Conservation (phyloP, 2,888 invertebrate species). For the Cistogaster globosa region DNA sequence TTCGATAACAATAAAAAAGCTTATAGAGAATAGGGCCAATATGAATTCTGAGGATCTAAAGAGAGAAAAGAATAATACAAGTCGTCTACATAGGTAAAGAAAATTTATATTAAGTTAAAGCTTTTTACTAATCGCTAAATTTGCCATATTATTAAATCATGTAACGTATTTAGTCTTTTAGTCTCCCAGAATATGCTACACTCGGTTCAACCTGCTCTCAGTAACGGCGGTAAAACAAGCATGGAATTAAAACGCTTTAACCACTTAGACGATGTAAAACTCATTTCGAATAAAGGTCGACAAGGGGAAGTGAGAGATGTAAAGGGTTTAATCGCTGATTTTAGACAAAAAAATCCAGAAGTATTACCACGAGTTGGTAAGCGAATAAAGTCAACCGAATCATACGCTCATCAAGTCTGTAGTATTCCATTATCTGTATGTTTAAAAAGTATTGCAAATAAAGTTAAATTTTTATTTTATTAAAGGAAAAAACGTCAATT, state of each 20-base stretch:
- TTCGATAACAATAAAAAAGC: conserved; percentile 73
- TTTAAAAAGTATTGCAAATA: neutral
- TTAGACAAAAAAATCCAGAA: conserved; percentile 90
- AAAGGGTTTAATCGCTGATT: conserved; percentile 91
- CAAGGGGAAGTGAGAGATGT: conserved; percentile 92
- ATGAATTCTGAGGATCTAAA: conserved; percentile 78
- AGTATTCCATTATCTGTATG: conserved; percentile 43
- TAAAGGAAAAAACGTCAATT: conserved; percentile 42
- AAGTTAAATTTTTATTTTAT: neutral
- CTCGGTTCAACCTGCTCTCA: conserved; percentile 73
- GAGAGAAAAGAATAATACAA: conserved; percentile 78
- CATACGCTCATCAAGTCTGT: neutral
- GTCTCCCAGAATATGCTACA: conserved; percentile 82
- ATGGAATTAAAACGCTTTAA: conserved; percentile 39
- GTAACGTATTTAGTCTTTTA: conserved; percentile 75
- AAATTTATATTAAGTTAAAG: neutral
- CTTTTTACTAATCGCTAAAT: conserved; percentile 17
- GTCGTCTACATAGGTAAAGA: conserved; percentile 78
- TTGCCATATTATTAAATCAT: neutral
- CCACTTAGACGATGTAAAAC: conserved; percentile 56
- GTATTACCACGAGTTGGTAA: conserved; percentile 88
- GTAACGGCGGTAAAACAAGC: conserved; percentile 31
- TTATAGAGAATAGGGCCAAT: conserved; percentile 78
- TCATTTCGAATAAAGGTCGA: conserved; percentile 84
- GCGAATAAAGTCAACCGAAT: conserved; percentile 83